Evolutionary conservation across 2,797 vertebrate species (phyloP).

Genomic region (Pangasius mekongensis): DNA sequence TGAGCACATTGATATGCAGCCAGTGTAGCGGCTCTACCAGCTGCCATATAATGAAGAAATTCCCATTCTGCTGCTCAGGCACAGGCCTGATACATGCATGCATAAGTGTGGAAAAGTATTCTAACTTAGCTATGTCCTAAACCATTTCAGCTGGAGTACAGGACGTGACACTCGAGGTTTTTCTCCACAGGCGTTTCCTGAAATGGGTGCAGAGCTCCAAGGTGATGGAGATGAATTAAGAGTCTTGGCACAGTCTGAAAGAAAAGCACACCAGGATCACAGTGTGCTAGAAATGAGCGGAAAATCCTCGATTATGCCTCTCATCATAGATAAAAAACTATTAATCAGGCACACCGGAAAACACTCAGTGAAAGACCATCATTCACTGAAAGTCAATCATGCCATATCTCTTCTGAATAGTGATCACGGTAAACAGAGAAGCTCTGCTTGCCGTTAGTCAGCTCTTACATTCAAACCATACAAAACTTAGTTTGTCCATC

Average conservation of each 20-base stretch:
- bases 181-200: slow-evolving; percentile 4
- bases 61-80: slow-evolving; percentile 66
- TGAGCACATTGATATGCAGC: slow-evolving; percentile 76
- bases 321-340: too few relatives aligned
- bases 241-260: slow-evolving; percentile 8
- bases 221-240: slow-evolving; percentile 20
- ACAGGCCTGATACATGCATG: slow-evolving; percentile 12
- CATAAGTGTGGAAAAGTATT: slow-evolving; percentile 22
- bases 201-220: background rate
- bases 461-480: too few relatives aligned
- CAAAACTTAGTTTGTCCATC: background rate
- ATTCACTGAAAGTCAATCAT: background rate
- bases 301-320: background rate
- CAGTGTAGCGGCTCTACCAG: slow-evolving; percentile 63
- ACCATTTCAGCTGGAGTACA: slow-evolving; percentile 16
- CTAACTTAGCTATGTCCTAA: background rate
- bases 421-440: background rate
- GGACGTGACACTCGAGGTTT: background rate
- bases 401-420: background rate
- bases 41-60: slow-evolving; percentile 68
- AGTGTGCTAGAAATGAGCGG: background rate
- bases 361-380: too few relatives aligned
- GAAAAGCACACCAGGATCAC: background rate
- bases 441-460: background rate
- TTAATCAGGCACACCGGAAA: too few relatives aligned